Evolutionary conservation across 1,140 invertebrate genomes (phyloP).

Genomic region (Bombus ignitus): DNA sequence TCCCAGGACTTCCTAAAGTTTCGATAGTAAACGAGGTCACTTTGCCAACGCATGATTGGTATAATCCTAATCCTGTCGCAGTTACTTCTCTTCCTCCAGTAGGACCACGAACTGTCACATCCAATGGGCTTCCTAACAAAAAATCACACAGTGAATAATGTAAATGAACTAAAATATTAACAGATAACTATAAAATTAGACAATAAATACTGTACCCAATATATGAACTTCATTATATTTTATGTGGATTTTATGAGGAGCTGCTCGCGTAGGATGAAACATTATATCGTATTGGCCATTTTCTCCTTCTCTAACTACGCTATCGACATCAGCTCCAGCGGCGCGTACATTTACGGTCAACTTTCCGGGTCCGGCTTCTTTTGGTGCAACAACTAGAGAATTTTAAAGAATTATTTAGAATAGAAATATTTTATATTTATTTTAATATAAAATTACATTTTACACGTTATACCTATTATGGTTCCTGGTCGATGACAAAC

Average conservation of each 20-base stretch:
- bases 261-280: constrained; percentile 91
- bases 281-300: constrained; percentile 90
- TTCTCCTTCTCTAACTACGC: constrained; percentile 89
- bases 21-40: constrained; percentile 94
- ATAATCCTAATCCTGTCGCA: constrained; percentile 90
- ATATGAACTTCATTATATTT: constrained; percentile 81
- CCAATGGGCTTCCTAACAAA: constrained; percentile 91
- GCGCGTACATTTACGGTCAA: constrained; percentile 90
- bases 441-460: not conserved
- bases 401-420: constrained; percentile 7
- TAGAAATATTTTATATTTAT: not conserved
- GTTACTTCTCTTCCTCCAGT: constrained; percentile 95
- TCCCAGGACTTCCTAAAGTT: constrained; percentile 91
- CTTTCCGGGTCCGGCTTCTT: constrained; percentile 91
- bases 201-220: constrained; percentile 67
- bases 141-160: not conserved
- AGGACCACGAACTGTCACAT: constrained; percentile 97
- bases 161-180: not conserved
- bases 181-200: not conserved
- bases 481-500: constrained; percentile 92
- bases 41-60: constrained; percentile 91
- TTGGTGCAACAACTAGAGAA: constrained; percentile 85
- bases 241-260: constrained; percentile 89
- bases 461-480: constrained; percentile 85
- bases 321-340: constrained; percentile 90